phyloP scores from a whole-genome alignment of 2,113 vertebrate species.

The Leucoraja erinaceus region DNA sequence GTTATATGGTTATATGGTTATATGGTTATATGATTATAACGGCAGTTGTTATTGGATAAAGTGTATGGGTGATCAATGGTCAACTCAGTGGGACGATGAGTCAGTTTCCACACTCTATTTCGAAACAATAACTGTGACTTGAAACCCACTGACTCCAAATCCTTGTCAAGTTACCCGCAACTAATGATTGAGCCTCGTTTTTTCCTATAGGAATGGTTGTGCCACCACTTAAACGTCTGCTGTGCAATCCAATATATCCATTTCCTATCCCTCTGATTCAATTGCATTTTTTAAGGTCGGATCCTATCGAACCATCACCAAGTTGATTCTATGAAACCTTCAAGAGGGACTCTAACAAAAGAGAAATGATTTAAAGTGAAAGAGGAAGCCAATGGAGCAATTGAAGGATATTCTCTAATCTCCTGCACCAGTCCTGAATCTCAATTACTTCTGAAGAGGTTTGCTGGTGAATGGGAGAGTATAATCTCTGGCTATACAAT shows the following conservation, averaged over 20 bases:
- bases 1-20: too few relatives aligned
- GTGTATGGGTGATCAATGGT: too few relatives aligned
- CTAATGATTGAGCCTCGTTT: slow-evolving; percentile 22
- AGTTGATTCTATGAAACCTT: not conserved
- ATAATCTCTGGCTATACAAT: not conserved
- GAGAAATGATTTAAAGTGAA: not conserved
- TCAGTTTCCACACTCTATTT: too few relatives aligned
- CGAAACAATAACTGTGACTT: too few relatives aligned
- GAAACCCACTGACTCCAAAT: not conserved
- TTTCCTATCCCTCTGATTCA: not conserved
- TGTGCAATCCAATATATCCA: not conserved
- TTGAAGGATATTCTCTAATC: not conserved
- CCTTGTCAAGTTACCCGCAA: not conserved
- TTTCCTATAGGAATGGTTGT: not conserved
- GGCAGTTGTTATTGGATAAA: too few relatives aligned
- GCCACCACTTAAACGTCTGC: not conserved
- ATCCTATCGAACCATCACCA: not conserved
- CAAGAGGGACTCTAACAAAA: not conserved
- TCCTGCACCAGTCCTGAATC: not conserved
- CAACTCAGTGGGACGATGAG: too few relatives aligned
- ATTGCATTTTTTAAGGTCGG: not conserved
- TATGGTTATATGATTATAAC: too few relatives aligned
- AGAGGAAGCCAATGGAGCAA: not conserved
- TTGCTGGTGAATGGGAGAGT: slow-evolving; percentile 6
- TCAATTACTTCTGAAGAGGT: not conserved